A percentile compares a stretch with the other conserved stretches of the same genome.
Evolutionary conservation across 2,888 invertebrate species (phyloP).

Genomic region (Octonoba sinensis): DNA sequence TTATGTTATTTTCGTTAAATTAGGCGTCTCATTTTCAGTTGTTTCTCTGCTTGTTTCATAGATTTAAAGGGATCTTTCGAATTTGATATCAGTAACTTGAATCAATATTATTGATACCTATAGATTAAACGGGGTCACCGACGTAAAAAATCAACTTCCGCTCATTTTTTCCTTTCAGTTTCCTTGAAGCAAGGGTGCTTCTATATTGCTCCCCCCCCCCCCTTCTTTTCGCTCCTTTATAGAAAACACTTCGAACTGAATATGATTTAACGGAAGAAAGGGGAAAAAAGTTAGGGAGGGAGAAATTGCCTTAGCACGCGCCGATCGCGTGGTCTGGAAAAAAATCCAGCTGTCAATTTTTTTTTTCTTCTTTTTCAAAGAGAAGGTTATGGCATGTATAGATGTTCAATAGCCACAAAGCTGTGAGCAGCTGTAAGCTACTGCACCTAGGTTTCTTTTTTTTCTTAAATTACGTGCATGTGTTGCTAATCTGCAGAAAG

Average conservation of each 20-base stretch:
- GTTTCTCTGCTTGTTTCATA: too few species aligned
- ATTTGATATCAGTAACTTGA: too few species aligned
- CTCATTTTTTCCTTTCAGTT: conserved; percentile 45
- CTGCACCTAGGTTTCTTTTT: conserved; percentile 24
- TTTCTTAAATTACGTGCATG: conserved; percentile 30
- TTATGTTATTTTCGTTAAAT: too few species aligned
- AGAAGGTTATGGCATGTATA: not conserved
- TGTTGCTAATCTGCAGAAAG: not conserved
- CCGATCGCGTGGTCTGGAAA: conserved; percentile 43
- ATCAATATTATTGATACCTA: too few species aligned
- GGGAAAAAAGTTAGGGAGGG: conserved; percentile 3
- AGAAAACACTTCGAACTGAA: conserved; percentile 11
- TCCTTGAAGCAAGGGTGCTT: conserved; percentile 20
- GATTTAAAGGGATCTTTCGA: too few species aligned
- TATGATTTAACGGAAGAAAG: conserved; percentile 11
- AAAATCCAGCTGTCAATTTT: conserved; percentile 44
- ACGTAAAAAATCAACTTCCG: conserved; percentile 10
- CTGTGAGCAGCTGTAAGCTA: conserved; percentile 36
- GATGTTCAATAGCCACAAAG: conserved; percentile 14
- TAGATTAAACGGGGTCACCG: too few species aligned
- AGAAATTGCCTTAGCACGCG: conserved; percentile 42
- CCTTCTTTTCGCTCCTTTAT: not conserved
- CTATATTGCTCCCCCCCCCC: not conserved
- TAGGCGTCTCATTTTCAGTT: too few species aligned
- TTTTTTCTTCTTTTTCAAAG: conserved; percentile 20